Base-by-base conservation (phyloP, 2,797 vertebrate species). In the Notoglanidium macrostoma region DNA sequence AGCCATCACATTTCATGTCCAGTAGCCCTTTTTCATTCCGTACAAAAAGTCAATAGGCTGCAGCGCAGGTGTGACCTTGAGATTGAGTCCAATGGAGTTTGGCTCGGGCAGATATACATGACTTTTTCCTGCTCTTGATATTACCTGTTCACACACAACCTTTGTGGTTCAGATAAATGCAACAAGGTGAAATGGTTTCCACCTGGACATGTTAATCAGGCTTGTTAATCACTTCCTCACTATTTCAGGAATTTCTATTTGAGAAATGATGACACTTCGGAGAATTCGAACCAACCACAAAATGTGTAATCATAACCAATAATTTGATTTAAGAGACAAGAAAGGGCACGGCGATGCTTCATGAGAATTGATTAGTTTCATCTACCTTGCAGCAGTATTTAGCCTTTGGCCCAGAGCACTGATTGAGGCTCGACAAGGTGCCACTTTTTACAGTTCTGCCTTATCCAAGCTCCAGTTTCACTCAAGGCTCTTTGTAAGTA, bases 31-130 rank as follows among this genome's bases (percentile, higher is more conserved):
- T 83, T 63, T 88, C 83, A 81, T 19, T 29, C 88, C 23, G 74
- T 87, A 54, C 40, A 84, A 89, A 87, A 87, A 68, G 88, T 85
- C 84, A 86, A 87, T 80, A 88, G 73, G 78, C 78, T 67, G 17
- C 61, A 68, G 73, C 26, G 44, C 87, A 90, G 84, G 74, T 87
- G 87, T 84, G 84, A 78, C 84, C 87, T 84, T 79, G 90, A 67
- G 81, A 82, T 83, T 79, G 78, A 87, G 82, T 49, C 61, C 81
- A 76, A 8, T 23, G 8, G 59, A 83, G 67, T 87, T 83, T 85
- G 83, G 70, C 78, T 54, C 29, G 55, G 73, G 65, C 87, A 68
- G 59, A 87, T 85, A 89, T 79, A 76, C 65, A 85, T 61, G 40
- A 32, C n/a, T 49, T 87, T 78, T 68, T 85, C 74, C 49, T 72